Base-by-base conservation (phyloP, 2,113 vertebrate species). In the Lontra canadensis region DNA sequence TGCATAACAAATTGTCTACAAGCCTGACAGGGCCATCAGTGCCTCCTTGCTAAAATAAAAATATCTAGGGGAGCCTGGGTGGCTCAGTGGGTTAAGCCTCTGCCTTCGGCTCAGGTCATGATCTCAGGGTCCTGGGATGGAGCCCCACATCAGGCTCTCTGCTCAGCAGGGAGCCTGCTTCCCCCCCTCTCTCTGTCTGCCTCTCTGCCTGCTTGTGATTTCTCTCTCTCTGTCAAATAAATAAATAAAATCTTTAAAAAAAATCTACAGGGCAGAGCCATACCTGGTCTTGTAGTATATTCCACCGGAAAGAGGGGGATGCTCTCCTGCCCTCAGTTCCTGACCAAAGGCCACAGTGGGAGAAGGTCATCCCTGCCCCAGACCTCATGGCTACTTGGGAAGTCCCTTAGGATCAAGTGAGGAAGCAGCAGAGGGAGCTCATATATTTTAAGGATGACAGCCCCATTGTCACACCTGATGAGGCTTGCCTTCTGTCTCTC, bases 381-480 rank as follows among this genome's bases (percentile, higher is more conserved):
- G 31, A 52, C 4, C 5, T 26, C 34, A 31, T 74, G 65, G 44
- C 34, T 84, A n/a, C 55, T 67, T 42, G 65, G 26, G 81, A 31
- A 47, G 52, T 34, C 44, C 47, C n/a, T 29, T 47, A 23, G 76
- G 31, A 63, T 89, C 49, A 65, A n/a, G 2, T 86, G 36, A 47
- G 55, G 59, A 11, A 80, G 39, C 31, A 39, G 55, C n/a, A 52
- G 55, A 63, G 63, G 44, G 63, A 73, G 34, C 36, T 73, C 12
- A 5, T 10, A 34, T 18, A 47, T 31, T 89, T 71, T 52, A 34
- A 95, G 26, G 49, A 42, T 61, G 83, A 49, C 34, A 67, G 55
- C 0, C 4, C 6, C 71, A 47, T 20, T 1, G 0, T 20, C 49
- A 25, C 15, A 26, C 18, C 34, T 14, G 47, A 49, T 7, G 34